Conservation (phyloP, 2,113 vertebrate genomes). For the Regulus satrapa region DNA sequence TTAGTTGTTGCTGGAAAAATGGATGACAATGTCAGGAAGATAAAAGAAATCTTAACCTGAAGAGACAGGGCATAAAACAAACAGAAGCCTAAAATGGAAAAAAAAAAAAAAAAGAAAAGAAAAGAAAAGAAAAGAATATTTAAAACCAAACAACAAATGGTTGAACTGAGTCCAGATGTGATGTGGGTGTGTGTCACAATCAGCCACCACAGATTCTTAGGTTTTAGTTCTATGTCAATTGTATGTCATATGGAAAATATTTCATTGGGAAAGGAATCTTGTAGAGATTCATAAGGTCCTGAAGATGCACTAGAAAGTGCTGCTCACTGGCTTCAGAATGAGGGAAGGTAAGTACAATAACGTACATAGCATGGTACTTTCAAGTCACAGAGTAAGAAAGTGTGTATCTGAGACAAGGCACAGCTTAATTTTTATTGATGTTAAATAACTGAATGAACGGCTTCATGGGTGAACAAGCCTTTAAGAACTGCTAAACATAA, state of each 20-base stretch:
- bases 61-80: constrained; percentile 37
- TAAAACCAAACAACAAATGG: constrained; percentile 32
- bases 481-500: not conserved
- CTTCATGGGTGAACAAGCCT: not conserved
- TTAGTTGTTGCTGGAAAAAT: not conserved
- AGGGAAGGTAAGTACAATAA: not conserved
- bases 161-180: not conserved
- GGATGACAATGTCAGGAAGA: constrained; percentile 9
- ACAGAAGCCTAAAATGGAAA: not conserved
- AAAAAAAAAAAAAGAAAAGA: constrained; percentile 12
- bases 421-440: not conserved
- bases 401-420: not conserved
- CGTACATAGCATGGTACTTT: not conserved
- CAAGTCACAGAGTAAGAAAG: not conserved
- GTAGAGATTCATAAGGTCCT: not conserved
- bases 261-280: not conserved
- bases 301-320: not conserved
- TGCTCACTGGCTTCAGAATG: not conserved
- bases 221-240: not conserved
- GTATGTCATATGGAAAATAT: not conserved
- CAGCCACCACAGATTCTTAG: not conserved
- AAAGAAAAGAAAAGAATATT: constrained; percentile 29
- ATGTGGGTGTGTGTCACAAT: not conserved
- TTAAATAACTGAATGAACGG: not conserved
- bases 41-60: constrained; percentile 42